Conservation (phyloP, 2,888 invertebrate genomes). For the Drosophila nigricruria region DNA sequence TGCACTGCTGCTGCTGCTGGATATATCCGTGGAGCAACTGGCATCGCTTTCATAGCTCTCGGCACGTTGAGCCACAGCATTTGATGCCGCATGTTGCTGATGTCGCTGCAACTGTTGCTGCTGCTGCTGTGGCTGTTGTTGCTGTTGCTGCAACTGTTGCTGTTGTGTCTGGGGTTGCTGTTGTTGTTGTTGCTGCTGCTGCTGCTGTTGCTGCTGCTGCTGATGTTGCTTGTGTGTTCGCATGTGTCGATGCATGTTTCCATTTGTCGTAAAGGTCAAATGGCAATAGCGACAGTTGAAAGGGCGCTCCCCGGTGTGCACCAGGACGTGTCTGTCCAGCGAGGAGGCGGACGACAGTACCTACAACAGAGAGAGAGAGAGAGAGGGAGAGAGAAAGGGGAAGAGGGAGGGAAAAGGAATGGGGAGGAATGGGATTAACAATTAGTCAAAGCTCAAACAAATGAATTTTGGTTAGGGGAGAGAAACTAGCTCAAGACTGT, state of each 20-base stretch:
- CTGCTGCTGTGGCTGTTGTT: slow-evolving; percentile 6
- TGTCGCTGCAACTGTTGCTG: slow-evolving; percentile 15
- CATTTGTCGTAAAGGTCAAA: slow-evolving; percentile 93
- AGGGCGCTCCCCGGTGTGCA: slow-evolving; percentile 92
- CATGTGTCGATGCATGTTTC: slow-evolving; percentile 94
- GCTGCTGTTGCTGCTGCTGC: slow-evolving; percentile 21
- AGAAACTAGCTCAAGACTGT: background rate
- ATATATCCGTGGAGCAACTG: slow-evolving; percentile 86
- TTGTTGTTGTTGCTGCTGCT: slow-evolving; percentile 25
- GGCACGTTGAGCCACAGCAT: slow-evolving; percentile 31
- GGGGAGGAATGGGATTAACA: background rate
- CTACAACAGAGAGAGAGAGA: slow-evolving; percentile 76
- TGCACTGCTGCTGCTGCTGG: slow-evolving; percentile 83
- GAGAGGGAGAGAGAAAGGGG: too few species aligned
- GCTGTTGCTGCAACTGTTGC: slow-evolving; percentile 15
- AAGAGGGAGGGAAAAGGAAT: background rate
- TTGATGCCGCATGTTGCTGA: slow-evolving; percentile 18
- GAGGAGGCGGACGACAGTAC: slow-evolving; percentile 92
- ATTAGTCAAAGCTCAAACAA: background rate
- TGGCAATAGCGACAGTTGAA: slow-evolving; percentile 92
- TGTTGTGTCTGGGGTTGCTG: slow-evolving; percentile 1
- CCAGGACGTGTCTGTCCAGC: slow-evolving; percentile 91
- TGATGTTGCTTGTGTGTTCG: slow-evolving; percentile 88
- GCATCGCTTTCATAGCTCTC: slow-evolving; percentile 88
- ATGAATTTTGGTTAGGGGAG: background rate